Evolutionary conservation across 2,797 vertebrate genomes (phyloP), one percentile per base, ranked within the genome.

Genomic region (Myiotriccus ornatus): DNA sequence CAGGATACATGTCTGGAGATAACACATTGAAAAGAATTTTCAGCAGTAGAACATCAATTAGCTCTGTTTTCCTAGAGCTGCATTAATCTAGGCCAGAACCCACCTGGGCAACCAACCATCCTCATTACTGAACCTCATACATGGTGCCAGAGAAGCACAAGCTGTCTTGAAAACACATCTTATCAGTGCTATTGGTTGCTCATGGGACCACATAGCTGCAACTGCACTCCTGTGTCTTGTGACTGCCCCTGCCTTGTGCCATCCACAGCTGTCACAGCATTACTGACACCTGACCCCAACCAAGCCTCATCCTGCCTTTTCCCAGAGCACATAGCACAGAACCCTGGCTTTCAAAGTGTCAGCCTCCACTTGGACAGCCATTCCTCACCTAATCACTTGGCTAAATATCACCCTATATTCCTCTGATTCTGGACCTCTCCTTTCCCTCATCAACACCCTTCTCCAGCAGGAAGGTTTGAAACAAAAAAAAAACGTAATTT

Each of bases 121-220:
- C n/a, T 25, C 2, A 0, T 32, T 37, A 43, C 5, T 3, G 23
- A 57, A 34, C 23, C 37, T 52, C 34, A 21, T 3, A 32, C 1
- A 0, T 1, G 19, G 12, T 30, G 27, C 19, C 63, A 87, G 44
- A 10, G 57, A 55, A 65, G 55, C 87, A 13, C 8, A 12, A 55
- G 46, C 23, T 65, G 19, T 25, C 37, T 53, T 46, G 39, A 35
- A 76, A 79, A 67, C 9, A 7, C 43, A 35, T 12, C 62, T 39
- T 75, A 41, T 13, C 41, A 35, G 32, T 7, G 8, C 12, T 70
- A 1, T 6, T 15, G 17, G 16, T 3, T 47, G 39, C 28, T 56
- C 25, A 21, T 44, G n/a, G 19, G 14, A 69, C 24, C n/a, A 12
- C 21, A n/a, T 18, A 64, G 37, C 43, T 52, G 23, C 34, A 82